Percentiles rank a stretch among this genome's conserved stretches.
Conservation (phyloP, 2,888 invertebrate genomes). For the Oscheius onirici region DNA sequence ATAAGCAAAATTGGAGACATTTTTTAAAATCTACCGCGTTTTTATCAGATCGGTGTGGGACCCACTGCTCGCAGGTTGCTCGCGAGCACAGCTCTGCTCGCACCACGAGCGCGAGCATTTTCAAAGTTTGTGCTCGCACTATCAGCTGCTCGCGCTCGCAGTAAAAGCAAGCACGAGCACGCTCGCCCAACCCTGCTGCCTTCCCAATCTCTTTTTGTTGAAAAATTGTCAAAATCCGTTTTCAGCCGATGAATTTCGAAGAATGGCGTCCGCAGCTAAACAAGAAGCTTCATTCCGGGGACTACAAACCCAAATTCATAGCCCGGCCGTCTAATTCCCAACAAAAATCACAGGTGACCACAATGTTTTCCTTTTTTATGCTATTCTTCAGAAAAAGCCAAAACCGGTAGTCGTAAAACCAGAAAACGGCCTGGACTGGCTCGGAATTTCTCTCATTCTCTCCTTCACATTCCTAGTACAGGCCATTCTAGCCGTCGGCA, state of each 20-base stretch:
- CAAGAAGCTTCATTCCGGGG: neutral
- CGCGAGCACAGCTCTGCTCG: too few relatives aligned
- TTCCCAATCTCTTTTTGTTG: neutral
- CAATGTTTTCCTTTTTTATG: neutral
- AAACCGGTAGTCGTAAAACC: neutral
- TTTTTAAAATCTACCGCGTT: too few relatives aligned
- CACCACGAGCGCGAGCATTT: too few relatives aligned
- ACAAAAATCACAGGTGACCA: neutral
- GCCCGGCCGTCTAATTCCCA: neutral
- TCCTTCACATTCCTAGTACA: conserved; percentile 13
- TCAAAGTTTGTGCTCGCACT: too few relatives aligned
- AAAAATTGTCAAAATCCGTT: neutral
- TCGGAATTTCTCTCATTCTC: neutral
- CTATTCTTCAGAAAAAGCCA: conserved; percentile 10
- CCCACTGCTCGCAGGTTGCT: too few relatives aligned
- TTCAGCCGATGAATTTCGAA: conserved; percentile 3
- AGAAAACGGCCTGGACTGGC: neutral
- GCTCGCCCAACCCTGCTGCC: neutral
- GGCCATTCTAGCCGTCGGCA: conserved; percentile 16
- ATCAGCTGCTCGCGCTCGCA: too few relatives aligned
- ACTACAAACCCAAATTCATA: neutral
- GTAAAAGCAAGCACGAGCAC: too few relatives aligned
- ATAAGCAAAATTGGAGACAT: too few relatives aligned
- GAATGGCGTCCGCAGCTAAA: neutral
- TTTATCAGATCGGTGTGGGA: too few relatives aligned